phyloP scores from a whole-genome alignment of 2,113 vertebrate genomes.

The Ceyx margarethae region DNA sequence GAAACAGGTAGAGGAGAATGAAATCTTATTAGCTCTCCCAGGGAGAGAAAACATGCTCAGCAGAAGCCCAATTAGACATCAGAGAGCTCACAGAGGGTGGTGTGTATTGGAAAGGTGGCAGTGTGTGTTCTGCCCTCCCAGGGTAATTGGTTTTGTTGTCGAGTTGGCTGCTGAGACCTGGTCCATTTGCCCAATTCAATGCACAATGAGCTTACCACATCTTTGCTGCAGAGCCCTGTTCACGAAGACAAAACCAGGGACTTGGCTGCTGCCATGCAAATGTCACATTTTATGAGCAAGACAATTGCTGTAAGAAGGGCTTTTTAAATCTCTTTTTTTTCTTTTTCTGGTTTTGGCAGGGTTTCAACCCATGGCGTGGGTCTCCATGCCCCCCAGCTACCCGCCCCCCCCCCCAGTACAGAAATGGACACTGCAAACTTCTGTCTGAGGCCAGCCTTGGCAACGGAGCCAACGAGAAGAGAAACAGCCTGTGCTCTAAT shows the following conservation, averaged over 20 bases:
- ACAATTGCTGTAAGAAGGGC: not conserved
- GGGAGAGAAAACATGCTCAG: not conserved
- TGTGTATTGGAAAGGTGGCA: not conserved
- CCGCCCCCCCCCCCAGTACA: not conserved
- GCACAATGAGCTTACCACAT: not conserved
- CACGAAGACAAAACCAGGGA: slow-evolving; percentile 1
- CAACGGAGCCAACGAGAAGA: not conserved
- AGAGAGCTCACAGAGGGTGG: not conserved
- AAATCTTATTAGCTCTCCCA: not conserved
- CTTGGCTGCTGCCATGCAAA: not conserved
- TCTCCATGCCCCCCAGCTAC: not conserved
- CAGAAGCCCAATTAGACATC: not conserved
- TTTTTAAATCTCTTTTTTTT: not conserved
- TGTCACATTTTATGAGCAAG: slow-evolving; percentile 8
- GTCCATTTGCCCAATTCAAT: not conserved
- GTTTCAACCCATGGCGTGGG: not conserved
- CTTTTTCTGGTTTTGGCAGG: not conserved
- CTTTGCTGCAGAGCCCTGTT: slow-evolving; percentile 13
- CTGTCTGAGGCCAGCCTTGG: slow-evolving; percentile 38
- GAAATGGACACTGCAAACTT: slow-evolving; percentile 37
- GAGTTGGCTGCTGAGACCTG: not conserved
- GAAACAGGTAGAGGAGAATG: not conserved
- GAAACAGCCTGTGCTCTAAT: slow-evolving; percentile 67
- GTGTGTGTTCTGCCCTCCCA: not conserved
- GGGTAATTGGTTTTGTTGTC: not conserved